Conservation (phyloP, 2,888 invertebrate species). For the Callyntrura guangdongensis region DNA sequence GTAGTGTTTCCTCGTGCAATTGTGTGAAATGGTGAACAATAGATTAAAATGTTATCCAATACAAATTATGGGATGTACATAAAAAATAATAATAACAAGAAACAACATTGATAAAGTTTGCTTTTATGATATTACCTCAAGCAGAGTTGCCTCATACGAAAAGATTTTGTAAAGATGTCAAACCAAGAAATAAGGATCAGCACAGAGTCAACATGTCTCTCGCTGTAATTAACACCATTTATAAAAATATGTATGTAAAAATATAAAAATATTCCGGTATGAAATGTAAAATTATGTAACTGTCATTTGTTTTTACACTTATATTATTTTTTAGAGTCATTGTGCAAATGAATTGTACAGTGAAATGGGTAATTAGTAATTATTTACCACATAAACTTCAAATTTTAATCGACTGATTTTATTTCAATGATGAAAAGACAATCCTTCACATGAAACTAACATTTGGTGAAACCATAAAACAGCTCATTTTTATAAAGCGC, state of each 20-base stretch:
- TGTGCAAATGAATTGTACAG: too few relatives aligned
- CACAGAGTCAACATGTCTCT: slow-evolving; percentile 12
- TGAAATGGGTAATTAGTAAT: too few relatives aligned
- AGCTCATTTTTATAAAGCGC: neutral
- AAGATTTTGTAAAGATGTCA: slow-evolving; percentile 10
- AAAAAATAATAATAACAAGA: neutral
- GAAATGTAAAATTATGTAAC: neutral
- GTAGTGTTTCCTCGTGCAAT: neutral
- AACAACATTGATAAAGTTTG: neutral
- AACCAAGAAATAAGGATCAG: slow-evolving; percentile 15
- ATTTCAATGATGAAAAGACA: slow-evolving; percentile 19
- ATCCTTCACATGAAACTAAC: neutral
- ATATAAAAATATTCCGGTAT: neutral
- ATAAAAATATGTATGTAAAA: slow-evolving; percentile 8
- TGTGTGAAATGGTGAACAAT: neutral
- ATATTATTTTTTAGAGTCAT: neutral
- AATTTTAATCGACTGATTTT: neutral
- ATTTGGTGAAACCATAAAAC: neutral
- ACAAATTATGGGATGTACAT: neutral
- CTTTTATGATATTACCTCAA: neutral
- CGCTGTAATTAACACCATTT: neutral
- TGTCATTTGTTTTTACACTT: neutral
- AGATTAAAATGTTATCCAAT: neutral
- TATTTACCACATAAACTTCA: too few relatives aligned
- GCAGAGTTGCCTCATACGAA: slow-evolving; percentile 14